phyloP scores from a whole-genome alignment of 2,797 vertebrate species.

The Cuniculus paca region DNA sequence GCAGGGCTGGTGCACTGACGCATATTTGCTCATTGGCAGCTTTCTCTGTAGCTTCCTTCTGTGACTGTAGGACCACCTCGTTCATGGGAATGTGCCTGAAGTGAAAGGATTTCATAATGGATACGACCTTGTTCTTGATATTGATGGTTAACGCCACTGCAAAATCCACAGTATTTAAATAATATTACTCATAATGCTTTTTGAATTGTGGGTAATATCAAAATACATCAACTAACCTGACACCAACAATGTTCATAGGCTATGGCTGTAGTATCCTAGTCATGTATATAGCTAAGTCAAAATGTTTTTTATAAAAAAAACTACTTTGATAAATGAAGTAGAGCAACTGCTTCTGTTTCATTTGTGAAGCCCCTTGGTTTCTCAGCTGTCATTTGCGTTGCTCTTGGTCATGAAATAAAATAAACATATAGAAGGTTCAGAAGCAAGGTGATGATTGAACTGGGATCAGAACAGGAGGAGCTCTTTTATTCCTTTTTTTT shows the following conservation, averaged over 20 bases:
- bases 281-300: background rate
- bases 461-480: background rate
- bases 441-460: background rate
- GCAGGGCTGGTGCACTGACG: background rate
- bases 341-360: background rate
- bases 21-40: background rate
- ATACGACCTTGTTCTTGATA: background rate
- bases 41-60: background rate
- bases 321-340: background rate
- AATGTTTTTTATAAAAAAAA: background rate
- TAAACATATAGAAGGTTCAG: background rate
- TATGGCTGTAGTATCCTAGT: background rate
- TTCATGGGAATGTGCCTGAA: slow-evolving; percentile 19
- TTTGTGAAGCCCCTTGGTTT: background rate
- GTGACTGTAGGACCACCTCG: background rate
- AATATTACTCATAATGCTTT: slow-evolving; percentile 21
- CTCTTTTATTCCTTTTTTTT: background rate
- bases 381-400: background rate
- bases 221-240: background rate
- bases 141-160: background rate
- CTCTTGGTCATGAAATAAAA: background rate
- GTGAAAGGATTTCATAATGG: background rate
- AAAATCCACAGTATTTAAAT: slow-evolving; percentile 40
- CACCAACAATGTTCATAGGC: background rate
- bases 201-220: background rate